Conservation (phyloP, 2,888 invertebrate genomes). For the Meandrusa payeni region DNA sequence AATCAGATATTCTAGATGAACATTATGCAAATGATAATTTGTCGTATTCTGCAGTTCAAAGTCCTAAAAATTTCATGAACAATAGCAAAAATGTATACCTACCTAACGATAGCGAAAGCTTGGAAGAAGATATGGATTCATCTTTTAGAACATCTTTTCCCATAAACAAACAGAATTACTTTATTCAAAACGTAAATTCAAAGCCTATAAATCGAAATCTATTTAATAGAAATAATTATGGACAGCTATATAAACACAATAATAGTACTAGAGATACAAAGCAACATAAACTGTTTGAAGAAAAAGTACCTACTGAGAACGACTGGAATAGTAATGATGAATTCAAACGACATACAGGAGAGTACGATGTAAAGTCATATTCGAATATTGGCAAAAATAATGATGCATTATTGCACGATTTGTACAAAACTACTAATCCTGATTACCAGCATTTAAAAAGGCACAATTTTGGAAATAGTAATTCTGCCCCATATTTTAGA, state of each 20-base stretch:
- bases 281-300: constrained; percentile 6
- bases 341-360: constrained; percentile 1
- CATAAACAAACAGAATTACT: neutral
- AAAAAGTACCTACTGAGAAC: neutral
- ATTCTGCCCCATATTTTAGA: constrained; percentile 1
- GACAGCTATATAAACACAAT: neutral
- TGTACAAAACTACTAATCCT: neutral
- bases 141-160: constrained; percentile 5
- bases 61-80: neutral
- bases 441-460: neutral
- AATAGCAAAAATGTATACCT: neutral
- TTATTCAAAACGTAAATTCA: neutral
- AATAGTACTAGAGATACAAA: neutral
- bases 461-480: neutral
- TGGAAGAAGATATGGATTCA: constrained; percentile 1
- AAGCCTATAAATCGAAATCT: neutral
- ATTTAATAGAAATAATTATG: neutral
- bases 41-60: neutral
- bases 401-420: neutral
- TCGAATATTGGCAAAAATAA: neutral
- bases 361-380: neutral
- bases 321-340: constrained; percentile 7
- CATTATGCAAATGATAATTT: neutral
- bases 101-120: neutral
- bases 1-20: neutral